phyloP scores from a whole-genome alignment of 2,113 vertebrate species.

The Prunella himalayana region DNA sequence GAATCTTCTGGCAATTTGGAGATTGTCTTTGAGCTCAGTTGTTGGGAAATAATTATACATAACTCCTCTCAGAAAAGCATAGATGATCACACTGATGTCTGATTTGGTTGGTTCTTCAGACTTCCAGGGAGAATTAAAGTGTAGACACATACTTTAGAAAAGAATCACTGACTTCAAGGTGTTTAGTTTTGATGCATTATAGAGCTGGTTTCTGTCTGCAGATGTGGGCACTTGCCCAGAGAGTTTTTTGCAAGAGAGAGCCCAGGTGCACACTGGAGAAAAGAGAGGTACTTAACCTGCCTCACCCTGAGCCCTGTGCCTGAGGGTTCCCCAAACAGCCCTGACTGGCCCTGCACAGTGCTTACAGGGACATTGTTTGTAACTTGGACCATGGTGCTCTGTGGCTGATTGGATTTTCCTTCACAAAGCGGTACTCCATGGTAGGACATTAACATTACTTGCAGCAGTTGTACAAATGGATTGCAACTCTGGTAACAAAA shows the following conservation, averaged over 20 bases:
- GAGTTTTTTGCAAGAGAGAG: background rate
- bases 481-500: background rate
- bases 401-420: background rate
- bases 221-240: background rate
- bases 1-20: background rate
- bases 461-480: background rate
- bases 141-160: background rate
- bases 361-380: background rate
- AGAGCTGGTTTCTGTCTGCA: background rate
- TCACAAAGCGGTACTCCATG: background rate
- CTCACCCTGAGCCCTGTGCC: background rate
- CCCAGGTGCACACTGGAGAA: background rate
- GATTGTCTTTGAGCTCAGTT: background rate
- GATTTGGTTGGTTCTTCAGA: background rate
- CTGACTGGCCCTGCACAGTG: background rate
- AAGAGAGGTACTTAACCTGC: background rate
- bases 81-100: fast-evolving
- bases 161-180: background rate
- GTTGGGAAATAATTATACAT: background rate
- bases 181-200: background rate
- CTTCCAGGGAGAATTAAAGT: background rate
- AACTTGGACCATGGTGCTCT: background rate
- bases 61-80: background rate
- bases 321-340: background rate
- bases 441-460: background rate